Evolutionary conservation across 2,113 vertebrate genomes (phyloP), one percentile per base, ranked within the genome.

Genomic region (Ptychochromis oligacanthus): DNA sequence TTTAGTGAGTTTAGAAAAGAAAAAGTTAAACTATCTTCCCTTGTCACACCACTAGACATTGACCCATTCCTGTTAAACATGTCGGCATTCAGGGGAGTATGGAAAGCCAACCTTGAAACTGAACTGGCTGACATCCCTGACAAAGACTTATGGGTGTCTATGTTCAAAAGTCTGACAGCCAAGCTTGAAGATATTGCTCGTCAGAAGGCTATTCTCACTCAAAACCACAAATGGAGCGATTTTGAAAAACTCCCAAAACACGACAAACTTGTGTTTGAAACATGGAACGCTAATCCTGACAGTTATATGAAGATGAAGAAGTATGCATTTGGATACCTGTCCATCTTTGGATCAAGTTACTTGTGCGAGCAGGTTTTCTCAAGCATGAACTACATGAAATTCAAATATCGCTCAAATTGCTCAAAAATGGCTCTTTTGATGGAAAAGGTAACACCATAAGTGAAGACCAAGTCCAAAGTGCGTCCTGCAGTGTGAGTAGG

Each of bases 201-300:
- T 80, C 22, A 67, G 54, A 76, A 24, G 74, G 74, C 74, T 14
- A 6, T 3, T 58, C 36, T 77, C 12, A 4, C 20, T 59, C n/a
- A 59, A 9, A 59, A 77, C 43, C 36, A 77, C 55, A 77, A 43
- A 43, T 28, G 55, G 75, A 17, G 75, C 26, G 70, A 87, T 24
- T 75, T 61, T 62, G 1, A 59, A 17, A 46, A n/a, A n/a, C n/a
- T n/a, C n/a, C n/a, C n/a, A 31, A 57, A 14, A 40, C 58, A 20
- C 0, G 62, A 67, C 61, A 56, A 57, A 80, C 49, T 57, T 28
- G 78, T 67, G 13, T 78, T 49, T 43, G 34, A 80, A 43, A 82
- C 80, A 40, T 76, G 72, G 59, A 82, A 28, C 43, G n/a, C 46
- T 9, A 55, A 76, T 2, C 57, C 43, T 12, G 80, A 82, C 80